phyloP scores from a whole-genome alignment of 2,888 invertebrate species.

The Ferdinandea cuprea region DNA sequence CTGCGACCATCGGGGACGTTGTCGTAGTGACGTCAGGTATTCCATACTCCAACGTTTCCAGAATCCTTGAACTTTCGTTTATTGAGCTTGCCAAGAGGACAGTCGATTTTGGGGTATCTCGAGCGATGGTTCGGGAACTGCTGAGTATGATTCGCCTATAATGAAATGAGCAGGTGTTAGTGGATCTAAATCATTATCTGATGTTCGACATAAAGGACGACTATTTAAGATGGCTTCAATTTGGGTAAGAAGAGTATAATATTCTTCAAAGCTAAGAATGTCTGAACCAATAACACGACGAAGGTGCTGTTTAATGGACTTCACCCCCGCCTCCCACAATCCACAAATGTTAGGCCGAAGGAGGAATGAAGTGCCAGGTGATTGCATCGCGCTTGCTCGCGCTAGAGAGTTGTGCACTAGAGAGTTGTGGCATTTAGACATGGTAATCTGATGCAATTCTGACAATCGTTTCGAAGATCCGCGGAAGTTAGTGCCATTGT shows the following conservation, averaged over 20 bases:
- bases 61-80: too few species aligned
- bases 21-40: too few species aligned
- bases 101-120: slow-evolving; percentile 3
- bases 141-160: slow-evolving; percentile 8
- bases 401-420: background rate
- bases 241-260: slow-evolving; percentile 1
- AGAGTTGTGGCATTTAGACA: background rate
- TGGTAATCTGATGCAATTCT: too few species aligned
- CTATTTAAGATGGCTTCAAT: slow-evolving; percentile 2
- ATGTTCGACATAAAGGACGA: background rate
- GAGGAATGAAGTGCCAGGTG: background rate
- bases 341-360: slow-evolving; percentile 6
- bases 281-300: background rate
- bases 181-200: slow-evolving; percentile 11
- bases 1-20: slow-evolving; percentile 12
- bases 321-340: slow-evolving; percentile 3
- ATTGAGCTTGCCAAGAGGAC: slow-evolving; percentile 7
- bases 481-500: slow-evolving; percentile 60
- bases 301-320: background rate
- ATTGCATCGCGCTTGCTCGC: too few species aligned
- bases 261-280: background rate
- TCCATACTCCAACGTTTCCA: slow-evolving; percentile 12
- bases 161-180: slow-evolving; percentile 12
- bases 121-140: slow-evolving; percentile 3
- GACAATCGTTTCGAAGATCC: background rate